These are phyloP conservation scores for Microtus ochrogaster DNA, from an alignment of 2,113 vertebrate species.

Conservation along the genomic window DNA sequence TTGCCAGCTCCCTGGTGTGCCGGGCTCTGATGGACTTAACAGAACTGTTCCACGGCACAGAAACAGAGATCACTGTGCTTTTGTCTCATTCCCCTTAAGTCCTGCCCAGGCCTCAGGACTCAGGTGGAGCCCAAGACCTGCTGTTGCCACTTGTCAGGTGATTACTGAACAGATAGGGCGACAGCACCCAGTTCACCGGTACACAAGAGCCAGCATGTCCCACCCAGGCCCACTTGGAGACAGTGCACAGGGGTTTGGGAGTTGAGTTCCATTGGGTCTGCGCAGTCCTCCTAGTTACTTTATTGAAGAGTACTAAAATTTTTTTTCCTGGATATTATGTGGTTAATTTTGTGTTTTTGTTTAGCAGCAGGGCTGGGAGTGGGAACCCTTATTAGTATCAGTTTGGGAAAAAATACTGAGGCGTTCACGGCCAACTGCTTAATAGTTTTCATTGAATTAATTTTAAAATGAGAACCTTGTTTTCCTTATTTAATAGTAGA, in stretches of 20 bases:
- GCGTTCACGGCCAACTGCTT: conserved; percentile 84
- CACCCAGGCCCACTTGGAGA: not conserved
- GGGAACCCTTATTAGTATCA: conserved; percentile 79
- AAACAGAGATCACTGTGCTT: not conserved
- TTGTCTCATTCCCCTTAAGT: not conserved
- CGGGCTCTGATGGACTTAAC: not conserved
- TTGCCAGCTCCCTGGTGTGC: not conserved
- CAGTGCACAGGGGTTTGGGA: not conserved
- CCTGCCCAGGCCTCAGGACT: not conserved
- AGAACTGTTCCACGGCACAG: not conserved
- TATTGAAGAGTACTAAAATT: not conserved
- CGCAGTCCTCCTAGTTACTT: not conserved
- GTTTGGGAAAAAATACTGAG: conserved; percentile 83
- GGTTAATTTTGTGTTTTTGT: conserved; percentile 82
- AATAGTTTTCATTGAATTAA: conserved; percentile 88
- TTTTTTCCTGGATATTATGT: conserved; percentile 66
- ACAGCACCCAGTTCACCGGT: not conserved
- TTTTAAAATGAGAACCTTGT: conserved; percentile 88
- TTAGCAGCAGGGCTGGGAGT: conserved; percentile 66
- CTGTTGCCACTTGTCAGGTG: too few species aligned
- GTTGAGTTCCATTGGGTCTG: not conserved
- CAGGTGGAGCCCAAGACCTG: not conserved
- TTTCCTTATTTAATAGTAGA: conserved; percentile 88
- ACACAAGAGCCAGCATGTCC: not conserved
- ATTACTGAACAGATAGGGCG: not conserved